Percentiles rank a stretch among this genome's conserved stretches.
These are phyloP conservation scores for Ips typographus DNA, from an alignment of 1,140 invertebrate species.

Conservation along the genomic window DNA sequence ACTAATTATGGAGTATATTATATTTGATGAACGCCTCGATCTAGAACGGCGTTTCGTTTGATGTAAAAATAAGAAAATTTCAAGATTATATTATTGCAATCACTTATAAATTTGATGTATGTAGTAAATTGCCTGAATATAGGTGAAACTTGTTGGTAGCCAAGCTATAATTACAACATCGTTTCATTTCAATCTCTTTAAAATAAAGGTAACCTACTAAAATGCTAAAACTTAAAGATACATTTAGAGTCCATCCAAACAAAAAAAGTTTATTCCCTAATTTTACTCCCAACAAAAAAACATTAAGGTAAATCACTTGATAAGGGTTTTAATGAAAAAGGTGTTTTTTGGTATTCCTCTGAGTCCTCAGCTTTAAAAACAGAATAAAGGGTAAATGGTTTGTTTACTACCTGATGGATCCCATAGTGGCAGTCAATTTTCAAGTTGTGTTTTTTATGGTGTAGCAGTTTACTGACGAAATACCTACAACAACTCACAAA, in stretches of 20 bases:
- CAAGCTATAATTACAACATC: constrained; percentile 4
- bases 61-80: constrained; percentile 21
- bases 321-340: neutral
- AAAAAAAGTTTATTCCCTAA: no score
- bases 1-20: neutral
- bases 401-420: constrained; percentile 48
- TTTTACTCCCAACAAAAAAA: no score
- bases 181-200: no score
- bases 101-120: constrained; percentile 7
- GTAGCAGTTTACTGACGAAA: constrained; percentile 65
- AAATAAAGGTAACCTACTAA: no score
- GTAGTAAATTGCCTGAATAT: constrained; percentile 13
- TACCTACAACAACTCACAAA: constrained; percentile 41
- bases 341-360: constrained; percentile 4
- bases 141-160: constrained; percentile 32
- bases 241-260: no score
- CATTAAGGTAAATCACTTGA: neutral
- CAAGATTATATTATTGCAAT: constrained; percentile 7
- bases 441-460: constrained; percentile 62
- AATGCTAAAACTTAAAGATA: no score
- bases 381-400: constrained; percentile 48
- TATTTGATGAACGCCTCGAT: no score
- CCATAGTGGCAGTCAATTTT: constrained; percentile 58
- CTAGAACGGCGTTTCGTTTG: constrained; percentile 8
- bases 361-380: constrained; percentile 34